Base-by-base conservation (phyloP, 2,113 vertebrate genomes). In the Capricornis sumatraensis region DNA sequence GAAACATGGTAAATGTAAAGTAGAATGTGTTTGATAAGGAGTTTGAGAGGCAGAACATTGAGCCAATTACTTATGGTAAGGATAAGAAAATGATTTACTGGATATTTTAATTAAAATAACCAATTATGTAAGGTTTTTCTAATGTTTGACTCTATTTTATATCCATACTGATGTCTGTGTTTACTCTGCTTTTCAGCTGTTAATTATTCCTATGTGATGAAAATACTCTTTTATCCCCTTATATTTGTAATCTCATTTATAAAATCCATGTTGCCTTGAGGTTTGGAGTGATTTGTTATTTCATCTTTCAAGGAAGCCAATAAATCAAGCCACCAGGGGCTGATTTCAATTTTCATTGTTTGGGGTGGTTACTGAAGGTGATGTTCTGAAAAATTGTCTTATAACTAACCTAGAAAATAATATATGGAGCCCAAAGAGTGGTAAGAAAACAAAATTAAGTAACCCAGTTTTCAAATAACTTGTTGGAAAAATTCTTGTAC, bases 301-400 rank as follows among this genome's bases (percentile, higher is more conserved):
- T 57, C 89, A 12, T 93, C 90, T 71, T 97, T 91, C 81, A 95
- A 95, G 67, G 36, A 96, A 88, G 95, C 9, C 76, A 89, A 71
- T 86, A 97, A 95, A 97, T 97, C 90, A 97, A 97, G 84, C 52
- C 30, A 71, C 23, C 96, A 86, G 45, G 94, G 94, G 83, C 60
- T 87, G 71, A 93, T 91, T 96, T 95, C 78, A 43, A 23, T 81
- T 97, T 97, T 97, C 57, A 87, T 97, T 96, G 95, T 97, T 96
- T 53, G 15, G 9, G 6, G 47, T 87, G 9, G 50, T 83, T 91
- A 95, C 57, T 79, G 79, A 97, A 95, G 60, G 57, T 9, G 13
- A 85, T 78, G 53, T 91, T 95, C 92, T 96, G 55, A 97, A 95
- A 97, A 98, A 93, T 91, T 36, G 60, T 92, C 33, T 76, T 95